Base-by-base conservation (phyloP, 2,888 invertebrate genomes). In the Sacculina carcini region DNA sequence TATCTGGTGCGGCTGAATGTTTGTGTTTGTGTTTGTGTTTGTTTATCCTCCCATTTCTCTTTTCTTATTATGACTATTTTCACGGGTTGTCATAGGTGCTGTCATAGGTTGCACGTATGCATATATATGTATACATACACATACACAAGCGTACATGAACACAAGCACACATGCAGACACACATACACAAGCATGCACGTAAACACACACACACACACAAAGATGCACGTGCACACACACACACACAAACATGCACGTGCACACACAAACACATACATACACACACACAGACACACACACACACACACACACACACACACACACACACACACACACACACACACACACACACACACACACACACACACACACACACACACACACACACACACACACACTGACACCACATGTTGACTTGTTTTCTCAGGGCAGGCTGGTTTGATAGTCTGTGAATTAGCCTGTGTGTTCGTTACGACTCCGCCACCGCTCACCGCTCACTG, bases 11-110 rank as follows among this genome's bases (percentile, higher is more conserved):
- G n/a, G n/a, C n/a, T n/a, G n/a, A n/a, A n/a, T n/a, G n/a, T n/a
- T n/a, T n/a, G 16, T 39, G 39, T 50, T 16, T 38, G 24, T 48
- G 28, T 48, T n/a, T 48, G 28, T 48, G 31, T n/a, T n/a, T n/a
- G n/a, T n/a, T n/a, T n/a, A n/a, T n/a, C n/a, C n/a, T n/a, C n/a
- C n/a, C n/a, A n/a, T n/a, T n/a, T n/a, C n/a, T n/a, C n/a, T n/a
- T n/a, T n/a, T n/a, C n/a, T n/a, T n/a, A n/a, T n/a, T n/a, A n/a
- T n/a, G n/a, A n/a, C n/a, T n/a, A n/a, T n/a, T n/a, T n/a, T n/a
- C n/a, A n/a, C n/a, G n/a, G n/a, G n/a, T n/a, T n/a, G n/a, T n/a
- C n/a, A n/a, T n/a, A n/a, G n/a, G n/a, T n/a, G n/a, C n/a, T n/a
- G n/a, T n/a, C n/a, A n/a, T n/a, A n/a, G n/a, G n/a, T n/a, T n/a